A percentile compares a stretch with the other conserved stretches of the same genome.
These are phyloP conservation scores for Neria commutata DNA, from an alignment of 2,888 invertebrate genomes.

Conservation along the genomic window DNA sequence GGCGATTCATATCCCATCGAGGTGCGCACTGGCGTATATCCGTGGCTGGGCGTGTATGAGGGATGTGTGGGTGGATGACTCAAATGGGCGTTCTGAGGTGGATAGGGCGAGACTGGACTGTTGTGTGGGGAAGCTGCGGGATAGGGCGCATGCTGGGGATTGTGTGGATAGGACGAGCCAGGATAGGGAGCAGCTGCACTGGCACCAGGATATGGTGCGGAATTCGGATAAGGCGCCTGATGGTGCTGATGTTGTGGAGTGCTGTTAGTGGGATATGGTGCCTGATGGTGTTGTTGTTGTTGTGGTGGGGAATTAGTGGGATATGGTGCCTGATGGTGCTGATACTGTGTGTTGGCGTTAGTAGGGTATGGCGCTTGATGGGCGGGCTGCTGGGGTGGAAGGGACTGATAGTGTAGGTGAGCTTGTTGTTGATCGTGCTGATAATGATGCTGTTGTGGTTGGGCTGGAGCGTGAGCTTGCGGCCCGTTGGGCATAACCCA, in stretches of 20 bases:
- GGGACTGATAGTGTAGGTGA: constrained; percentile 34
- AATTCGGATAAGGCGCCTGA: constrained; percentile 35
- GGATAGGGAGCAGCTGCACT: constrained; percentile 37
- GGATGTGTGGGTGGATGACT: constrained; percentile 16
- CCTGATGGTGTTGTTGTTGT: constrained; percentile 6
- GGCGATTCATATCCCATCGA: constrained; percentile 39
- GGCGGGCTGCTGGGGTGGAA: constrained; percentile 34
- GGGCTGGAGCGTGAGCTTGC: constrained; percentile 36
- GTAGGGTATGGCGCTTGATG: constrained; percentile 18
- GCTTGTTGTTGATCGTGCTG: constrained; percentile 34
- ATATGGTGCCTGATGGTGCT: constrained; percentile 13
- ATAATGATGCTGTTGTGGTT: constrained; percentile 35
- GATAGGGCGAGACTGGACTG: constrained; percentile 25
- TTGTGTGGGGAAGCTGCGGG: constrained; percentile 2
- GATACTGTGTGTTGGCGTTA: constrained; percentile 11
- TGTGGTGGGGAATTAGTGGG: constrained; percentile 14
- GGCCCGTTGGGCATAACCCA: constrained; percentile 51
- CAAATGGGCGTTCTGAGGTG: constrained; percentile 33
- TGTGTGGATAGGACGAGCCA: constrained; percentile 38
- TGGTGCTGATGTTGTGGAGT: constrained; percentile 26
- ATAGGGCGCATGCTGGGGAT: constrained; percentile 26
- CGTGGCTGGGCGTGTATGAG: constrained; percentile 40
- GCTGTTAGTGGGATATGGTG: constrained; percentile 15
- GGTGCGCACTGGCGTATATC: constrained; percentile 44
- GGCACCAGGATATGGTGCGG: constrained; percentile 21